Evolutionary conservation across 2,113 vertebrate species (phyloP).

Genomic region (Pelodiscus sinensis): DNA sequence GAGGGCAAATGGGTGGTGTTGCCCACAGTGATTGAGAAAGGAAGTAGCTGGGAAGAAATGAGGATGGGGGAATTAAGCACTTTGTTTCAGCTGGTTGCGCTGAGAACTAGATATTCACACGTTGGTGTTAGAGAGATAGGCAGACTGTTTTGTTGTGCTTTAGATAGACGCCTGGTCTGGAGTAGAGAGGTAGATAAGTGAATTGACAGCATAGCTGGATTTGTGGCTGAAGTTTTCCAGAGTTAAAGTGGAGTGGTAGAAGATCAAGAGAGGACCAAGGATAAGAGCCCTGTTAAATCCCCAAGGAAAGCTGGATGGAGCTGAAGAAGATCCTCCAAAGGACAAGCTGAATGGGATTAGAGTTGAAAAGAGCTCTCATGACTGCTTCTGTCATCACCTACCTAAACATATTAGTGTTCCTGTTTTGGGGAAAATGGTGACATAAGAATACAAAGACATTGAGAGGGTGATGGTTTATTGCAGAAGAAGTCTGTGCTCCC

Average conservation of each 20-base stretch:
- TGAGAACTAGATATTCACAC: background rate
- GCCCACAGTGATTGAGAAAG: background rate
- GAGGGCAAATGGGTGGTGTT: background rate
- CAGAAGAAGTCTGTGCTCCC: background rate
- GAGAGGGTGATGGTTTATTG: background rate
- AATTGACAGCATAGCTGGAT: background rate
- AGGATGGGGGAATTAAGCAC: background rate
- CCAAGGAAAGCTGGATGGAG: background rate
- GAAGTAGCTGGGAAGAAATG: background rate
- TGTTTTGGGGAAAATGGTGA: background rate
- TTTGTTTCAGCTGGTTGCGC: background rate
- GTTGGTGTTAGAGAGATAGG: background rate
- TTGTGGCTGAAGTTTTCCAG: background rate
- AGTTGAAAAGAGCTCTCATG: background rate
- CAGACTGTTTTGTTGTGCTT: background rate
- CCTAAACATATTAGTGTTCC: background rate
- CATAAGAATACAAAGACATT: background rate
- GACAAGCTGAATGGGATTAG: background rate
- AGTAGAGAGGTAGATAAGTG: background rate
- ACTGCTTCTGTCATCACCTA: background rate
- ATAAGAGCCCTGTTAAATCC: background rate
- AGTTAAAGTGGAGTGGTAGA: background rate
- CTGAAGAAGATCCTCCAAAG: background rate
- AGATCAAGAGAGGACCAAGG: background rate
- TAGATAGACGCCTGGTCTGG: background rate